Evolutionary conservation across 1,140 invertebrate genomes (phyloP).

Genomic region (Brachionus sp.): DNA sequence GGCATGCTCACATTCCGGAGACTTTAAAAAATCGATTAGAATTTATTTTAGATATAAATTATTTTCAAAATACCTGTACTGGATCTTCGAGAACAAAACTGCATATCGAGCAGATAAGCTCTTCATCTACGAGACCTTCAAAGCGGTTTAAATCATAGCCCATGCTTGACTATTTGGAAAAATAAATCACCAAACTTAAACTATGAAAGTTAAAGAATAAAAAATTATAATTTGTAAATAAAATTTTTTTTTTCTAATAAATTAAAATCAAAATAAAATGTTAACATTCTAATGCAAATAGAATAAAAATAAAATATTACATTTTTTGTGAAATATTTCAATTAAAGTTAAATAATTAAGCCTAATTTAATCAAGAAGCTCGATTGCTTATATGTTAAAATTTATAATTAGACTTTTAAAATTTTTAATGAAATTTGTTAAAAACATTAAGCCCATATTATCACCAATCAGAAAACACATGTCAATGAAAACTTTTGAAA

Average conservation of each 20-base stretch:
- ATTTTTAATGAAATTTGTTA: not conserved
- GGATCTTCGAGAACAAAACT: constrained; percentile 34
- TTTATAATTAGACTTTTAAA: not conserved
- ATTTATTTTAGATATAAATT: not conserved
- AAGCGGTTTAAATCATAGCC: constrained; percentile 33
- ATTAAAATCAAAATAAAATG: not conserved
- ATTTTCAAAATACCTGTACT: not conserved
- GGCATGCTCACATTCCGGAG: constrained; percentile 34
- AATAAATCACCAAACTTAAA: not conserved
- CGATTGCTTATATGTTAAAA: not conserved
- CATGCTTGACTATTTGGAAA: not conserved
- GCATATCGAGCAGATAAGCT: constrained; percentile 21
- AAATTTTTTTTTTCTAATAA: not conserved
- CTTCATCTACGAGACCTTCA: constrained; percentile 21
- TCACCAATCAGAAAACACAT: not conserved
- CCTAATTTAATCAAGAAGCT: not conserved
- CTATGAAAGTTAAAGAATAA: not conserved
- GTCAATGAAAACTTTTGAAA: constrained; percentile 51
- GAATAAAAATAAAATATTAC: not conserved
- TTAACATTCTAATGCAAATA: not conserved
- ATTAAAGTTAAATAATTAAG: not conserved
- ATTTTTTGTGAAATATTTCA: constrained; percentile 22
- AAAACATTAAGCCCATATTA: not conserved
- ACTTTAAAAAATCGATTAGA: not conserved
- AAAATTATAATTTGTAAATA: not conserved